Evolutionary conservation across 2,888 invertebrate genomes (phyloP).

Genomic region (Folsomia candida): DNA sequence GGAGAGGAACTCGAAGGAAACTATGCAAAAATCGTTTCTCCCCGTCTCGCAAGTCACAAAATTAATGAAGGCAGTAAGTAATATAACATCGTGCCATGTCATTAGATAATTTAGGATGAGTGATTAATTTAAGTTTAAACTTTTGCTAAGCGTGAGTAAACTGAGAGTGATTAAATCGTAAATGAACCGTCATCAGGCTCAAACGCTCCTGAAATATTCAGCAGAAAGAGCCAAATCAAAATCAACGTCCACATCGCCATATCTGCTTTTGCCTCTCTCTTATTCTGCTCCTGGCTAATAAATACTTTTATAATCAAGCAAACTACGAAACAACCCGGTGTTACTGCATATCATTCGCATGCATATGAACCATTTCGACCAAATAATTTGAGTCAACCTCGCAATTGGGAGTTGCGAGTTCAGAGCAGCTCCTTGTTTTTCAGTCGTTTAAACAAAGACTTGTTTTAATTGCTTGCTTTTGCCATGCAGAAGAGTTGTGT

Average conservation of each 20-base stretch:
- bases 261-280: too few species aligned
- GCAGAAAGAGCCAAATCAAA: too few species aligned
- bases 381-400: background rate
- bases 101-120: too few species aligned
- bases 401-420: background rate
- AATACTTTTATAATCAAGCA: background rate
- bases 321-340: background rate
- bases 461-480: background rate
- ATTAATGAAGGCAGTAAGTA: too few species aligned
- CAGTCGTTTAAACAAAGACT: background rate
- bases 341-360: background rate
- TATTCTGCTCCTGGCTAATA: conserved; percentile 2
- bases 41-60: too few species aligned
- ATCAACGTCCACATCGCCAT: too few species aligned
- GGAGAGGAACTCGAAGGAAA: too few species aligned
- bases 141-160: too few species aligned
- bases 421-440: background rate
- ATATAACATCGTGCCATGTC: too few species aligned
- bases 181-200: background rate
- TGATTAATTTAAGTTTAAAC: too few species aligned
- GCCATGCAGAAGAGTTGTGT: too few species aligned
- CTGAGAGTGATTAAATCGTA: background rate
- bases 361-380: background rate
- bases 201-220: background rate
- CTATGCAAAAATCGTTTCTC: too few species aligned